Conservation (phyloP, 2,888 invertebrate genomes). For the Ormyrus labotus region DNA sequence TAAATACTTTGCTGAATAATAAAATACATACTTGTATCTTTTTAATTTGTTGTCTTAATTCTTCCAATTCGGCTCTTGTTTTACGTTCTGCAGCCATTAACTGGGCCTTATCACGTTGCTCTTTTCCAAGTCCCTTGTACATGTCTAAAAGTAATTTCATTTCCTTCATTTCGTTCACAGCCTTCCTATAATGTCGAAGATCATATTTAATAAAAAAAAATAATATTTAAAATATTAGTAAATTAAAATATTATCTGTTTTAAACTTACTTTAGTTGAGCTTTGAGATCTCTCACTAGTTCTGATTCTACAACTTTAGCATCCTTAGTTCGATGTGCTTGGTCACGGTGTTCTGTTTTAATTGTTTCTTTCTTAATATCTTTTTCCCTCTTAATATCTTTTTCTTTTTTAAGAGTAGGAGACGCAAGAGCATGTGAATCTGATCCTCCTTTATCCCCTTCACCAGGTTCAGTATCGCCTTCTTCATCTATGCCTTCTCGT, state of each 20-base stretch:
- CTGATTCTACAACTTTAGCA: constrained; percentile 83
- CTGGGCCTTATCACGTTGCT: constrained; percentile 96
- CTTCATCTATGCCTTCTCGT: constrained; percentile 71
- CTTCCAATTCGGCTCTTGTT: constrained; percentile 92
- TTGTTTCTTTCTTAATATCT: constrained; percentile 77
- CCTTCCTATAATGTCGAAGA: constrained; percentile 81
- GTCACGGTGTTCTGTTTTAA: constrained; percentile 78
- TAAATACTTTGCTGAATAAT: neutral
- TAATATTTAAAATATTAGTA: constrained; percentile 2
- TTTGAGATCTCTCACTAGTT: constrained; percentile 90
- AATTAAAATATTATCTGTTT: constrained; percentile 20
- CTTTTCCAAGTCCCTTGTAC: constrained; percentile 98
- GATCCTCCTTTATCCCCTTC: constrained; percentile 76
- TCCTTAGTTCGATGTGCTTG: constrained; percentile 80
- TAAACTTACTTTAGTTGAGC: constrained; percentile 90
- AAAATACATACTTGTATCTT: constrained; percentile 83
- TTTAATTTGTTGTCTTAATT: constrained; percentile 89
- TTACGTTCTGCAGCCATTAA: constrained; percentile 97
- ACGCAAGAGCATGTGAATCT: constrained; percentile 70
- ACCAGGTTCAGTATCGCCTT: constrained; percentile 74
- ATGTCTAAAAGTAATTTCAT: constrained; percentile 95
- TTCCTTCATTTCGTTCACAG: constrained; percentile 94
- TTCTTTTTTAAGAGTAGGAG: constrained; percentile 79
- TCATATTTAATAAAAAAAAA: constrained; percentile 4
- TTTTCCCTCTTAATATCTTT: constrained; percentile 80